A percentile compares a stretch with the other conserved stretches of the same genome.
Conservation (phyloP, 1,140 invertebrate species). For the Neotoxoptera formosana region DNA sequence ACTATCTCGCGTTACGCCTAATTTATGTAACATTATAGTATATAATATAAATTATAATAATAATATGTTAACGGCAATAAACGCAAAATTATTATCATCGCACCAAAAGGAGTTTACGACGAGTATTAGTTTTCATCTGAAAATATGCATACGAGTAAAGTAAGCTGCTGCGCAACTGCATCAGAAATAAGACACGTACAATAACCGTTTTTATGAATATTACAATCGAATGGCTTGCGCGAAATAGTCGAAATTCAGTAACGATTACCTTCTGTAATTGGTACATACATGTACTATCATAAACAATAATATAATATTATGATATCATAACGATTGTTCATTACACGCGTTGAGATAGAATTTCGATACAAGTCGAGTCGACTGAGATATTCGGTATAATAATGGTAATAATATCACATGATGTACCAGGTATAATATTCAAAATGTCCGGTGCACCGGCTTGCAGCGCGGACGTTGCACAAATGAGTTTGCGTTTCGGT, state of each 20-base stretch:
- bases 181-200: background rate
- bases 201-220: background rate
- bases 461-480: background rate
- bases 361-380: background rate
- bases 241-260: background rate
- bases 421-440: no score
- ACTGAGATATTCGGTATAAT: background rate
- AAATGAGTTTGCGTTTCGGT: background rate
- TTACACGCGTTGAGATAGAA: background rate
- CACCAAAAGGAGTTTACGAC: background rate
- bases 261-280: background rate
- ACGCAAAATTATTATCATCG: background rate
- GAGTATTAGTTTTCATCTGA: background rate
- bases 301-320: background rate
- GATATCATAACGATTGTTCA: background rate
- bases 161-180: background rate
- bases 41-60: background rate
- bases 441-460: background rate
- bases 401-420: background rate
- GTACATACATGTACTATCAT: background rate
- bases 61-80: constrained; percentile 17
- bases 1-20: constrained; percentile 13
- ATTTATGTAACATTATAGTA: background rate
- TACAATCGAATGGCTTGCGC: background rate
- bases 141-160: background rate